Evolutionary conservation across 2,797 vertebrate genomes (phyloP).

Genomic region (Eupleurogrammus muticus): DNA sequence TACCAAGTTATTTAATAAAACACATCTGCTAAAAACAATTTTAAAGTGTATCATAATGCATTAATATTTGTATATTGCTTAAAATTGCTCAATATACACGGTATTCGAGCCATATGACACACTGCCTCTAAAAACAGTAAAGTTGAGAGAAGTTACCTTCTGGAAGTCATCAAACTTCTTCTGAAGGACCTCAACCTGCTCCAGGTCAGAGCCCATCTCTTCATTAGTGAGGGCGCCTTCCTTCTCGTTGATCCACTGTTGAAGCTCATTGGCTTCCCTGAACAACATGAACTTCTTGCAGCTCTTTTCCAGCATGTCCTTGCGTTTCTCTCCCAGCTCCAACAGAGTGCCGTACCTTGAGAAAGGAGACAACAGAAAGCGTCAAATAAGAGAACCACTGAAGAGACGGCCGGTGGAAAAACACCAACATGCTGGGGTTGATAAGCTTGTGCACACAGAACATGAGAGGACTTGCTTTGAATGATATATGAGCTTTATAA

Average conservation of each 20-base stretch:
- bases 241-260: constrained; percentile 99
- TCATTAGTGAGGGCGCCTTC: constrained; percentile 93
- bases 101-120: no score
- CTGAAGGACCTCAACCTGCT: constrained; percentile 98
- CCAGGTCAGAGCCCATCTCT: constrained; percentile 95
- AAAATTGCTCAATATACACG: background rate
- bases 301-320: constrained; percentile 98
- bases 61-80: background rate
- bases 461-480: constrained; percentile 2
- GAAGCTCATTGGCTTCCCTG: constrained; percentile 96
- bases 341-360: constrained; percentile 92
- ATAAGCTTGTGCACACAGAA: background rate
- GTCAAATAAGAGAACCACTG: background rate
- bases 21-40: background rate
- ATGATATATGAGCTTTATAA: constrained; percentile 13
- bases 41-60: background rate
- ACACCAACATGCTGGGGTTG: constrained; percentile 12
- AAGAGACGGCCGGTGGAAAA: no score
- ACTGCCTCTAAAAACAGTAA: no score
- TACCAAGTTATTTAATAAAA: background rate
- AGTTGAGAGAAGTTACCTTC: constrained; percentile 85
- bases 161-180: constrained; percentile 99
- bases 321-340: constrained; percentile 96
- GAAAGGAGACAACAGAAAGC: background rate
- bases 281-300: constrained; percentile 99